phyloP scores from a whole-genome alignment of 2,113 vertebrate genomes.

The Leuciscus idus region DNA sequence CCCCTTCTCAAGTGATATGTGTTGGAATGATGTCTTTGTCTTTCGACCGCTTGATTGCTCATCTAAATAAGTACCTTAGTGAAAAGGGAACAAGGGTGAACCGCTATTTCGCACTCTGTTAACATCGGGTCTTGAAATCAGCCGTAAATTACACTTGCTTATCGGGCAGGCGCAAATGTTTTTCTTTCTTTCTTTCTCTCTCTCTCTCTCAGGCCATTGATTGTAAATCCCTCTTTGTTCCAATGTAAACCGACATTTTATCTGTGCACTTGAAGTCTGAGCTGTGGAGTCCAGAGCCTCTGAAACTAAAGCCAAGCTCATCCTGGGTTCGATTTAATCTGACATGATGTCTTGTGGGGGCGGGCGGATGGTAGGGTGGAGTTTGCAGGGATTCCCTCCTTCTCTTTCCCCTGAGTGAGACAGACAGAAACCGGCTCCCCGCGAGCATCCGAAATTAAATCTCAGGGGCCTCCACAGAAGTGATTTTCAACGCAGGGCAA shows the following conservation, averaged over 20 bases:
- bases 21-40: conserved; percentile 44
- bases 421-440: conserved; percentile 9
- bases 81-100: conserved; percentile 14
- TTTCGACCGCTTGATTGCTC: conserved; percentile 47
- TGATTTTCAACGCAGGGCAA: conserved; percentile 33
- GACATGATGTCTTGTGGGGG: not conserved
- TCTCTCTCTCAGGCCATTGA: conserved; percentile 23
- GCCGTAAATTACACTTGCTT: conserved; percentile 54
- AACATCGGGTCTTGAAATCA: conserved; percentile 58
- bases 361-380: not conserved
- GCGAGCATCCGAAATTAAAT: conserved; percentile 26
- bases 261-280: conserved; percentile 39
- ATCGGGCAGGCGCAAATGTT: conserved; percentile 57
- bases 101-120: conserved; percentile 32
- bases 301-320: conserved; percentile 4
- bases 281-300: not conserved
- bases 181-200: conserved; percentile 52
- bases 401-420: conserved; percentile 12
- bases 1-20: conserved; percentile 33
- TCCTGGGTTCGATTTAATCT: conserved; percentile 13
- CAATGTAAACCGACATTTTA: conserved; percentile 51
- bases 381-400: conserved; percentile 32
- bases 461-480: conserved; percentile 42
- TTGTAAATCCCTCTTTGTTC: conserved; percentile 53
- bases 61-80: conserved; percentile 43